Evolutionary conservation across 2,113 vertebrate genomes (phyloP), one percentile per base, ranked within the genome.

Genomic region (Tetraodon nigroviridis): DNA sequence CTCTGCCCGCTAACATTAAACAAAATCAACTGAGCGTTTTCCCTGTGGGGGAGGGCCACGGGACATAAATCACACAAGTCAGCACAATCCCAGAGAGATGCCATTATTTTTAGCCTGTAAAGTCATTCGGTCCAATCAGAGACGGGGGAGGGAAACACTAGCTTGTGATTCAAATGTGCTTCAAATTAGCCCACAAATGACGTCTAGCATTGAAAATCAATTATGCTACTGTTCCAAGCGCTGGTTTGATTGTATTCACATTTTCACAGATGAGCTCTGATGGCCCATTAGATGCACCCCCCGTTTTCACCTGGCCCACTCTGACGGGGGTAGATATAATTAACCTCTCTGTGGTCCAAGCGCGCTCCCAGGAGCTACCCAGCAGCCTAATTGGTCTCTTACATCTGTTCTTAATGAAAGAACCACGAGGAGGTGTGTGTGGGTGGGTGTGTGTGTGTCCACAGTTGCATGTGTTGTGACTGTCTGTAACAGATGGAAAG

Each of bases 21-120:
- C 65, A 67, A 69, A 60, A 32, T 68, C 69, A 57, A 1, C 53
- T 44, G 61, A 27, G 71, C 32, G 0, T 67, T 63, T 21, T 65
- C 72, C 73, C 75, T 77, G 61, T 60, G 80, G 69, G 79, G 78
- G 75, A 71, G 59, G 64, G 51, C 0, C 5, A 42, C 61, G 3
- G 17, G 59, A 61, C 44, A 78, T 80, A 82, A 79, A 82, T 88
- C 80, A 83, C 53, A 40, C 51, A 41, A 65, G 64, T 80, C 77
- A 75, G 71, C 73, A 64, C 50, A 60, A 72, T 65, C 69, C 67
- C 63, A 41, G 22, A 17, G 69, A 82, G 69, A 61, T n/a, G 55
- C 18, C 46, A 59, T 75, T 82, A 79, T 80, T 84, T 78, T 84
- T 82, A 73, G 58, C 67, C 8, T 18, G 8, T 18, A 18, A 48